A percentile compares a stretch with the other conserved stretches of the same genome.
Evolutionary conservation across 1,140 invertebrate genomes (phyloP).

Genomic region (Drosophila teissieri): DNA sequence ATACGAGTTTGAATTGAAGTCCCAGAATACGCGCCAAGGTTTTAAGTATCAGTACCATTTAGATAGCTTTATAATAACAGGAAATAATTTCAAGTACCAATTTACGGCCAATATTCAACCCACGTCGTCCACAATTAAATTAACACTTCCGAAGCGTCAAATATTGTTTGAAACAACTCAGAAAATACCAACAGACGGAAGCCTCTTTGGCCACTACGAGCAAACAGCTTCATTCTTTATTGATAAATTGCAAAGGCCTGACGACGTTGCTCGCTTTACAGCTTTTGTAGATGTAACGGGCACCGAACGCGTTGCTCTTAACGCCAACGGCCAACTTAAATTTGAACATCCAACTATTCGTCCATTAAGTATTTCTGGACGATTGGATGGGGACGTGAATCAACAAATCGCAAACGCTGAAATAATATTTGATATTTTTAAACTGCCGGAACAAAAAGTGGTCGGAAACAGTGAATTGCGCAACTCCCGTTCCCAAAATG

Average conservation of each 20-base stretch:
- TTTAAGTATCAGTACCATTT: slow-evolving; percentile 87
- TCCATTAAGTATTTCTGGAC: slow-evolving; percentile 86
- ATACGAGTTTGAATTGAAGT: slow-evolving; percentile 89
- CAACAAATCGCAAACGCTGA: slow-evolving; percentile 84
- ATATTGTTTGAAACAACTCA: slow-evolving; percentile 86
- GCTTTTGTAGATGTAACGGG: slow-evolving; percentile 56
- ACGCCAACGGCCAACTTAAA: slow-evolving; percentile 86
- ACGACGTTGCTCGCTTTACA: slow-evolving; percentile 85
- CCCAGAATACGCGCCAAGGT: slow-evolving; percentile 86
- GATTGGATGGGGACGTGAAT: slow-evolving; percentile 84
- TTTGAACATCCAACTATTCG: slow-evolving; percentile 88
- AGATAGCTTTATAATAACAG: slow-evolving; percentile 88
- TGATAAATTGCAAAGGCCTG: slow-evolving; percentile 89
- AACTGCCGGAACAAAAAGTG: slow-evolving; percentile 88
- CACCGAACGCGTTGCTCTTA: slow-evolving; percentile 85
- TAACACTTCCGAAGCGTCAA: slow-evolving; percentile 88
- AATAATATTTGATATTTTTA: slow-evolving; percentile 87
- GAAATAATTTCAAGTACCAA: slow-evolving; percentile 89
- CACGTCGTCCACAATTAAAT: slow-evolving; percentile 86
- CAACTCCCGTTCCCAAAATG: slow-evolving; percentile 34
- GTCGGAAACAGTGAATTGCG: slow-evolving; percentile 64
- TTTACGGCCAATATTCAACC: slow-evolving; percentile 88
- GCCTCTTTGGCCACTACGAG: slow-evolving; percentile 79
- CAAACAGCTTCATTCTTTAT: slow-evolving; percentile 87
- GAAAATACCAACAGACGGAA: slow-evolving; percentile 81